Evolutionary conservation across 53 echinoderm and acorn worm species (phyloP).

Genomic region (Patiria pectinifera): DNA sequence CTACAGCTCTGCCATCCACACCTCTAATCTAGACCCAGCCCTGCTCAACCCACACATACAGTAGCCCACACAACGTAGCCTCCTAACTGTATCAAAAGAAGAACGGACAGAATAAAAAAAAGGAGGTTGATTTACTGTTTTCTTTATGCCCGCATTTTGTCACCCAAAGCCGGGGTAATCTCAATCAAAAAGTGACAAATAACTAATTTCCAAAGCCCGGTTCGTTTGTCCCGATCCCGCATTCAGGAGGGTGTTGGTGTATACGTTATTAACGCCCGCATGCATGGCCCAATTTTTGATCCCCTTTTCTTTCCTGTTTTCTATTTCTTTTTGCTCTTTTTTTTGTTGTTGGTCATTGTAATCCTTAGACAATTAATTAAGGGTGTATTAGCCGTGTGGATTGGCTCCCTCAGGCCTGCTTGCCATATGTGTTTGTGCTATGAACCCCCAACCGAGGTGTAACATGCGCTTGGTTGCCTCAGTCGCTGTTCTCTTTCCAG

Average conservation of each 20-base stretch:
- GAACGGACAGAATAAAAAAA: neutral
- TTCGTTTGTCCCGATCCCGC: slow-evolving; percentile 16
- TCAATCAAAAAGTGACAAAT: slow-evolving; percentile 53
- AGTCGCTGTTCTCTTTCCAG: slow-evolving; percentile 30
- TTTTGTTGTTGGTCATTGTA: slow-evolving; percentile 25
- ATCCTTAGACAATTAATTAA: slow-evolving; percentile 53
- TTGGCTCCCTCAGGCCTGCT: slow-evolving; percentile 22
- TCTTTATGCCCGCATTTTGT: neutral
- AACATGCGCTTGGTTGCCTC: slow-evolving; percentile 27
- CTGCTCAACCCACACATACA: no score
- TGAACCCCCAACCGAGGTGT: slow-evolving; percentile 23
- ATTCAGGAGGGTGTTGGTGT: slow-evolving; percentile 29
- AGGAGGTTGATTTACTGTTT: slow-evolving; percentile 15
- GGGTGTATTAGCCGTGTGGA: slow-evolving; percentile 42
- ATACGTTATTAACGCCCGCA: slow-evolving; percentile 14
- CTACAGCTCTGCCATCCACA: no score
- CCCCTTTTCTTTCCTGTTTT: neutral
- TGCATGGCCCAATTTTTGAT: slow-evolving; percentile 37
- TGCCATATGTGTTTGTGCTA: slow-evolving; percentile 44
- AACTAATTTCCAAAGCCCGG: slow-evolving; percentile 17
- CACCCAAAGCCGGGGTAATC: slow-evolving; percentile 48
- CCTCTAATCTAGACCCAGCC: no score
- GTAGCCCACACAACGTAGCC: neutral
- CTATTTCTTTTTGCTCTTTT: neutral
- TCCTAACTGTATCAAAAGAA: slow-evolving; percentile 14